Evolutionary conservation across 2,797 vertebrate species (phyloP).

Genomic region (Sciurus vulgaris): DNA sequence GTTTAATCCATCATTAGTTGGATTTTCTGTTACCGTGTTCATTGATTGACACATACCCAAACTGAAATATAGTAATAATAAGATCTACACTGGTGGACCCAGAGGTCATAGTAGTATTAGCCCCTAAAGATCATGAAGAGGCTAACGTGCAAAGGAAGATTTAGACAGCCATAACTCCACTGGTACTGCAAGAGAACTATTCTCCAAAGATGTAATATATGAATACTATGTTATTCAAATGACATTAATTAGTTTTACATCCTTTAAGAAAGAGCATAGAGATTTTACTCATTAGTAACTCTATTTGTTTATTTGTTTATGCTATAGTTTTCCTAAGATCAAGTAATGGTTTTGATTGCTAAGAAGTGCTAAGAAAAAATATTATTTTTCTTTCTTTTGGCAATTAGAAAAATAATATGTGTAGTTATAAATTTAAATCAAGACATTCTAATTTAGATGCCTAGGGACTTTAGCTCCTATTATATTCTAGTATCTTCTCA

Average conservation of each 20-base stretch:
- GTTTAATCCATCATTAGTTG: neutral
- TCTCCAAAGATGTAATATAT: neutral
- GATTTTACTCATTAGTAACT: conserved; percentile 39
- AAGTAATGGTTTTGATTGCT: neutral
- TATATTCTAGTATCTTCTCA: neutral
- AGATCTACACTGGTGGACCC: neutral
- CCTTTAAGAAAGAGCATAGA: neutral
- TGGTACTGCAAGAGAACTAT: neutral
- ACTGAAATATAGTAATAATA: neutral
- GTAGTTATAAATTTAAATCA: conserved; percentile 24
- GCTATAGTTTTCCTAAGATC: neutral
- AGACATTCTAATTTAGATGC: neutral
- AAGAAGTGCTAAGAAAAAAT: neutral
- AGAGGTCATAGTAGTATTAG: neutral
- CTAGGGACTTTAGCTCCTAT: neutral
- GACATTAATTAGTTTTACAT: neutral
- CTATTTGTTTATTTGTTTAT: conserved; percentile 22
- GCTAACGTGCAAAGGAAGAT: neutral
- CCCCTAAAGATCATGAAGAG: neutral
- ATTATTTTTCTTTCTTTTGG: neutral
- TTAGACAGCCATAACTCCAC: neutral
- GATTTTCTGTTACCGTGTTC: neutral
- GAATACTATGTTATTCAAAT: neutral
- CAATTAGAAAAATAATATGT: neutral
- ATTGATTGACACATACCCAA: neutral